phyloP scores from a whole-genome alignment of 1,140 invertebrate species.

The Solen grandis region DNA sequence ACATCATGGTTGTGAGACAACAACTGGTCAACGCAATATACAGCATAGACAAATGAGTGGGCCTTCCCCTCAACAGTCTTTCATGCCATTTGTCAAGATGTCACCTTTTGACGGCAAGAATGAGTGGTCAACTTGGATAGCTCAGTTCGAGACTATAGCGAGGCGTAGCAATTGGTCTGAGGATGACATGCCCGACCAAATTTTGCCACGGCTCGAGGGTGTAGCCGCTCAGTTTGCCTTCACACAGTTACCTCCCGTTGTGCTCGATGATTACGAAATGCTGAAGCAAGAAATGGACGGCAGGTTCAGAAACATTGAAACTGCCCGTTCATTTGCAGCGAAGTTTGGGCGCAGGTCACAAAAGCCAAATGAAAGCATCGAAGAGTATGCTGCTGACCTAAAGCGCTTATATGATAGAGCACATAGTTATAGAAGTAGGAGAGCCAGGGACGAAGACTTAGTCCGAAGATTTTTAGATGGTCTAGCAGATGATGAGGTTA shows the following conservation, averaged over 20 bases:
- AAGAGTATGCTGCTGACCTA: conserved; percentile 16
- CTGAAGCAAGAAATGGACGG: background rate
- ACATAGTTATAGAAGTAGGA: no score
- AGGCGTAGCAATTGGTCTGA: background rate
- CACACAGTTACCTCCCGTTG: background rate
- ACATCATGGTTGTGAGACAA: no score
- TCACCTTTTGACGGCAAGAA: background rate
- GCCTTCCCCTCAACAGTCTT: no score
- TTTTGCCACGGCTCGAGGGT: conserved; percentile 10
- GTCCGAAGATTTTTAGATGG: no score
- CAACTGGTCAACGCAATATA: no score
- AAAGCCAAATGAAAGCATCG: background rate
- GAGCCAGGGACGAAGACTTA: no score
- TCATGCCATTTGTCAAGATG: background rate
- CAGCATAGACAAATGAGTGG: no score
- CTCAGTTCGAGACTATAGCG: conserved; percentile 6
- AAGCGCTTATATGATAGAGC: no score
- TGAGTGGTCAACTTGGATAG: conserved; percentile 13
- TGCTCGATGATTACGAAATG: background rate
- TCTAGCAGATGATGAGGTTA: no score
- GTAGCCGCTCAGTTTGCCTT: conserved; percentile 3
- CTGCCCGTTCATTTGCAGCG: background rate
- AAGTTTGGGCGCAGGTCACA: conserved; percentile 7
- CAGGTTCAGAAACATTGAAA: background rate
- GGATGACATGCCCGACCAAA: background rate